These are phyloP conservation scores for Alethe castanea DNA, from an alignment of 2,113 vertebrate genomes.

Conservation along the genomic window DNA sequence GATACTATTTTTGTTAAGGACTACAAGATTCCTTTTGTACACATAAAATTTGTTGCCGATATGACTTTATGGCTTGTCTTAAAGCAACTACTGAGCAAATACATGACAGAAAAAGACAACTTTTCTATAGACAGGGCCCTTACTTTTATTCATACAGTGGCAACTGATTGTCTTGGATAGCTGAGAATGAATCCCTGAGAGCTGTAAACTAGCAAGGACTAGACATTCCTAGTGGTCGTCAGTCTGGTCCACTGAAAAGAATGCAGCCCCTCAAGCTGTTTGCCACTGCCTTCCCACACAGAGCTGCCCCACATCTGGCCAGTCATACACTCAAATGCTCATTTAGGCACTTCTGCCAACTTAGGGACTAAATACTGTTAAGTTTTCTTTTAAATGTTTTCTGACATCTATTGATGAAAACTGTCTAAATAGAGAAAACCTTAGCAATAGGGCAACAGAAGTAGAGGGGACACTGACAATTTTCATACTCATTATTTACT, in stretches of 20 bases:
- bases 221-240: neutral
- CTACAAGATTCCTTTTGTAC: neutral
- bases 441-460: neutral
- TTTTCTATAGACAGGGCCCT: neutral
- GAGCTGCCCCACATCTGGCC: neutral
- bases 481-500: neutral
- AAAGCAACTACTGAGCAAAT: neutral
- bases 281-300: neutral
- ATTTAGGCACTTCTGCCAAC: neutral
- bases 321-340: neutral
- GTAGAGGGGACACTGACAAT: neutral
- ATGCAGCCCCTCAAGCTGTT: neutral
- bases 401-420: neutral
- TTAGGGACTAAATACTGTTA: neutral
- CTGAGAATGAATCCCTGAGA: neutral
- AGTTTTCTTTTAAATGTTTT: neutral
- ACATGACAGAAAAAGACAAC: neutral
- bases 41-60: neutral
- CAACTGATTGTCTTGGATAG: neutral
- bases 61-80: neutral
- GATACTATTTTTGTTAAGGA: neutral
- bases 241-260: neutral
- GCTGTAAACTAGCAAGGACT: neutral
- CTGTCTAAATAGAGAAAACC: neutral
- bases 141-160: neutral